Evolutionary conservation across 1,140 invertebrate species (phyloP), one percentile per base, ranked within the genome.

Genomic region (Adelges cooleyi): DNA sequence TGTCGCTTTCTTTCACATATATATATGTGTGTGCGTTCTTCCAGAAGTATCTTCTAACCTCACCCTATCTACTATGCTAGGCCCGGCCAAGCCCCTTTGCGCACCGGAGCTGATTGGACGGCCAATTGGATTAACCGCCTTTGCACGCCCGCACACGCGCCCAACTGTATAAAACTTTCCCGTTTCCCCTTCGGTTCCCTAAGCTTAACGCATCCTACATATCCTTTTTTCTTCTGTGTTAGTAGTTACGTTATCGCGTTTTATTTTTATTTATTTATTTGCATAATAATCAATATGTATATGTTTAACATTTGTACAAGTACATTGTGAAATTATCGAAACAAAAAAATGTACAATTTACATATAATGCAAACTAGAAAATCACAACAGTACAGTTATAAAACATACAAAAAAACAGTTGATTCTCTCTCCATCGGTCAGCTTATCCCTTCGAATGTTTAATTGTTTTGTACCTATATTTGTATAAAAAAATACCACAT

Each of bases 121-220:
- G 27, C 54, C 54, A 62, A 62, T 62, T 62, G 54, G 40, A 62
- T 62, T 62, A 62, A 20, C 54, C 25, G 54, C 42, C 40, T 62
- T 62, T 62, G 54, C 54, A 62, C 54, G 54, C 54, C 54, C 54
- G 54, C 54, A 62, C 54, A 62, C 40, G 54, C 40, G 40, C 54
- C 44, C 54, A 33, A 62, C 54, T 25, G 54, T 15, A 62, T 62
- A 23, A 62, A 62, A 62, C 42, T 48, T 29, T 46, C n/a, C 23
- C 27, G 11, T 23, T 6, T 15, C 40, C 20, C 8, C 11, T 25
- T 25, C 27, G 27, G 18, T 23, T n/a, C 6, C 22, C 36, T 15
- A 25, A 33, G 29, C 29, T 29, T 17, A 22, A 22, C 18, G 40
- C 15, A 42, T 17, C 11, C 11, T 20, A 5, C 11, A 3, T 25